Evolutionary conservation across 2,113 vertebrate species (phyloP).

Genomic region (Cariama cristata): DNA sequence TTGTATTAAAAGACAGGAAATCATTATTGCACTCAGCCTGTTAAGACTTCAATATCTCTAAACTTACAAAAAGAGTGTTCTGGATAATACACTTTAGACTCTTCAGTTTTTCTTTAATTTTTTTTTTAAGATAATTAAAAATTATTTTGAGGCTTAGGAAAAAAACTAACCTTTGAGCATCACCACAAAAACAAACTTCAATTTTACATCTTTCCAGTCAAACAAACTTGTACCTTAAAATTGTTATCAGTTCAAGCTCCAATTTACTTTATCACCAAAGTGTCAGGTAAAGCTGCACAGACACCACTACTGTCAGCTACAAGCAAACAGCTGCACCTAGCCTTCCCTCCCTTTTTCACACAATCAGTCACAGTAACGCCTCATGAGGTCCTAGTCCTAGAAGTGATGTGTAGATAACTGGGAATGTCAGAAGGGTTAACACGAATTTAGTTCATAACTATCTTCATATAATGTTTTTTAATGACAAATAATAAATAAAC

Average conservation of each 20-base stretch:
- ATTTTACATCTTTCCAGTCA: neutral
- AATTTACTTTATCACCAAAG: neutral
- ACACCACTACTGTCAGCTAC: neutral
- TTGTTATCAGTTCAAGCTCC: neutral
- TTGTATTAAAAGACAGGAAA: neutral
- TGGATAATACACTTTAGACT: neutral
- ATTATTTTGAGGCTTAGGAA: neutral
- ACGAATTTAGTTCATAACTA: neutral
- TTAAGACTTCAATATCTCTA: neutral
- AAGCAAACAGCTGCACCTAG: neutral
- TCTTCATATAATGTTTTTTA: neutral
- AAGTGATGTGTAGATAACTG: rapidly evolving
- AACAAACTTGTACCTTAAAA: neutral
- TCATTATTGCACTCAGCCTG: neutral
- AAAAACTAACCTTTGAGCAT: neutral
- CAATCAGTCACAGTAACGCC: neutral
- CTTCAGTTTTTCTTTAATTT: neutral
- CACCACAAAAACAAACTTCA: neutral
- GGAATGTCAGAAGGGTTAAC: neutral
- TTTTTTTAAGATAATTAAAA: neutral
- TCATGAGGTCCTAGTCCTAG: neutral
- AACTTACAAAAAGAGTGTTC: neutral
- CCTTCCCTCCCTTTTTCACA: neutral
- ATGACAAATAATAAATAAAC: neutral
- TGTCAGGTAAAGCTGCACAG: neutral